These are phyloP conservation scores for Crotalus tigris DNA, from an alignment of 2,113 vertebrate species.

Conservation along the genomic window DNA sequence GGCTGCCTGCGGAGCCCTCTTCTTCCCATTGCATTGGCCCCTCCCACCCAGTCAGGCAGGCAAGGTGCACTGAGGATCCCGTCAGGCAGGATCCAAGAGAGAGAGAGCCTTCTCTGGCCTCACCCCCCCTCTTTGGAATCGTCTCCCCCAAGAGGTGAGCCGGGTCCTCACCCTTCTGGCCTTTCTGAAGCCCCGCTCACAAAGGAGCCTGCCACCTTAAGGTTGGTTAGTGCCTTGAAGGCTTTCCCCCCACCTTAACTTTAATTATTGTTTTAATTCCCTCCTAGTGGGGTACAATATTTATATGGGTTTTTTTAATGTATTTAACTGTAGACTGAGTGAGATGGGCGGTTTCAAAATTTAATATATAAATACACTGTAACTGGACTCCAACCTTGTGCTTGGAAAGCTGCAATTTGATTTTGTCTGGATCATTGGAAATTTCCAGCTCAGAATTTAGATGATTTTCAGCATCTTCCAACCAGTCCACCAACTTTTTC, in stretches of 20 bases:
- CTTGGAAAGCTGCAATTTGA: constrained; percentile 93
- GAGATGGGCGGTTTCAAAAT: not conserved
- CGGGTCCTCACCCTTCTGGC: not conserved
- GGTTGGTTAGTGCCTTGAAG: not conserved
- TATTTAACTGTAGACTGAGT: not conserved
- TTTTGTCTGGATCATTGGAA: constrained; percentile 97
- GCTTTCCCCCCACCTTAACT: not conserved
- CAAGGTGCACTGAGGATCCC: not conserved
- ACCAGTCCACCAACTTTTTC: constrained; percentile 95
- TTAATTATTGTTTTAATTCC: not conserved
- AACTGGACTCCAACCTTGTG: constrained; percentile 82
- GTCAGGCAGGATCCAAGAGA: not conserved
- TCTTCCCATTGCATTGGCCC: not conserved
- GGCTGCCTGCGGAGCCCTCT: not conserved
- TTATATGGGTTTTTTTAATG: not conserved
- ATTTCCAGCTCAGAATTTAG: constrained; percentile 96
- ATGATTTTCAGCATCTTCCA: constrained; percentile 94
- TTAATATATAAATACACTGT: not conserved
- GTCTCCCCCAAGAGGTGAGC: not conserved
- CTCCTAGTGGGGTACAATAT: not conserved
- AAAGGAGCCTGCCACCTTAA: not conserved
- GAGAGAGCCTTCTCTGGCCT: not conserved
- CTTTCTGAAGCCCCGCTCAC: not conserved
- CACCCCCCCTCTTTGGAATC: not conserved
- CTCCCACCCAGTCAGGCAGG: not conserved